These are phyloP conservation scores for Lypha dubia DNA, from an alignment of 2,888 invertebrate species.

Conservation along the genomic window DNA sequence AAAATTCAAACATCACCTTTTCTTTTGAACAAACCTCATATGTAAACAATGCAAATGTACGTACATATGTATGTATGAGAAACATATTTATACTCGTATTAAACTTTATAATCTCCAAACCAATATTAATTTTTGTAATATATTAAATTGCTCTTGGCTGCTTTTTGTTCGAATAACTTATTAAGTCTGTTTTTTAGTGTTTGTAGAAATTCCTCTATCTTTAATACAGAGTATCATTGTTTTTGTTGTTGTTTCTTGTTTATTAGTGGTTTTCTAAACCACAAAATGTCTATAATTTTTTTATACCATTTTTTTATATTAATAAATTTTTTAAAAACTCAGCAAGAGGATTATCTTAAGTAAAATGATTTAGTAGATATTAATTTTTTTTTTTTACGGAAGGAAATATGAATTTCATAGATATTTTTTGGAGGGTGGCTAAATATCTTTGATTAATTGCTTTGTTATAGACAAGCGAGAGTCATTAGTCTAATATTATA, in stretches of 20 bases:
- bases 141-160: slow-evolving; percentile 7
- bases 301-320: slow-evolving; percentile 32
- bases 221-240: no score
- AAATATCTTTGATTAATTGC: slow-evolving; percentile 15
- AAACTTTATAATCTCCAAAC: slow-evolving; percentile 24
- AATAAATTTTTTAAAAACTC: slow-evolving; percentile 60
- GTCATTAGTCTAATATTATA: not conserved
- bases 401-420: not conserved
- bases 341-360: slow-evolving; percentile 54
- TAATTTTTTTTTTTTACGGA: slow-evolving; percentile 31
- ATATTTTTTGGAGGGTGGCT: not conserved
- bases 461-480: not conserved
- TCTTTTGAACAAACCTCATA: no score
- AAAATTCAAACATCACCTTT: no score
- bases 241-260: slow-evolving; percentile 2
- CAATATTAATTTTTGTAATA: slow-evolving; percentile 18
- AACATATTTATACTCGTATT: not conserved
- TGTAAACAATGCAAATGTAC: no score
- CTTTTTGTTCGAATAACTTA: not conserved
- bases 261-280: slow-evolving; percentile 56
- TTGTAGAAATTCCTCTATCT: not conserved
- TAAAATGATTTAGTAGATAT: slow-evolving; percentile 38
- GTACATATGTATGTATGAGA: no score
- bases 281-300: slow-evolving; percentile 57
- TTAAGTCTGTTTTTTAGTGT: not conserved